Evolutionary conservation across 2,797 vertebrate genomes (phyloP).

Genomic region (Acrossocheilus fasciatus): DNA sequence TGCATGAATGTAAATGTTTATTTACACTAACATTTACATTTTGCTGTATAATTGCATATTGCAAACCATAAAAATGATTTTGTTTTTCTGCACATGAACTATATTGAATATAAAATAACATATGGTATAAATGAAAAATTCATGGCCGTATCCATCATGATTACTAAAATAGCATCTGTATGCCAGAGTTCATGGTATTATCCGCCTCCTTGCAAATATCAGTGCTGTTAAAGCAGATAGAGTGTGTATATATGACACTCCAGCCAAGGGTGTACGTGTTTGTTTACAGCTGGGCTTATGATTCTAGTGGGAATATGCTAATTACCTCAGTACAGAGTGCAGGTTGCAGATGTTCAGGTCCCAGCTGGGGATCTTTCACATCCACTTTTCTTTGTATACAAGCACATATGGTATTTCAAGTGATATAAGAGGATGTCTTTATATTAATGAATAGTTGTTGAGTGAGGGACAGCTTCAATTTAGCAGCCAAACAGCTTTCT

Average conservation of each 20-base stretch:
- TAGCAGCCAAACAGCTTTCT: neutral
- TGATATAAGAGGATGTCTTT: conserved; percentile 28
- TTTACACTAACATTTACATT: neutral
- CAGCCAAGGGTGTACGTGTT: conserved; percentile 33
- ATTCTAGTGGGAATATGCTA: conserved; percentile 49
- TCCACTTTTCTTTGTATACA: conserved; percentile 31
- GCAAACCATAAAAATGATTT: neutral
- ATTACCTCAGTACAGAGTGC: conserved; percentile 50
- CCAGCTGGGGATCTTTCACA: conserved; percentile 54
- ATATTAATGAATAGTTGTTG: conserved; percentile 24
- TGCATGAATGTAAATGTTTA: too few relatives aligned
- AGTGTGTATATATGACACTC: conserved; percentile 26
- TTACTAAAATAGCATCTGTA: conserved; percentile 40
- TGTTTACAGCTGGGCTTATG: conserved; percentile 43
- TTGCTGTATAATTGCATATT: neutral
- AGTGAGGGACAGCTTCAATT: neutral
- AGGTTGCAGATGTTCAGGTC: conserved; percentile 60
- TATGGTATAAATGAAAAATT: neutral
- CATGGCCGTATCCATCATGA: neutral
- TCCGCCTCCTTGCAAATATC: neutral
- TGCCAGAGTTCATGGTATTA: neutral
- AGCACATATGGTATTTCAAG: conserved; percentile 29
- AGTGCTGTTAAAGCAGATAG: conserved; percentile 29
- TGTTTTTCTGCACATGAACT: too few relatives aligned
- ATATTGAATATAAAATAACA: neutral